phyloP scores from a whole-genome alignment of 2,113 vertebrate species.

The Epinephelus moara region DNA sequence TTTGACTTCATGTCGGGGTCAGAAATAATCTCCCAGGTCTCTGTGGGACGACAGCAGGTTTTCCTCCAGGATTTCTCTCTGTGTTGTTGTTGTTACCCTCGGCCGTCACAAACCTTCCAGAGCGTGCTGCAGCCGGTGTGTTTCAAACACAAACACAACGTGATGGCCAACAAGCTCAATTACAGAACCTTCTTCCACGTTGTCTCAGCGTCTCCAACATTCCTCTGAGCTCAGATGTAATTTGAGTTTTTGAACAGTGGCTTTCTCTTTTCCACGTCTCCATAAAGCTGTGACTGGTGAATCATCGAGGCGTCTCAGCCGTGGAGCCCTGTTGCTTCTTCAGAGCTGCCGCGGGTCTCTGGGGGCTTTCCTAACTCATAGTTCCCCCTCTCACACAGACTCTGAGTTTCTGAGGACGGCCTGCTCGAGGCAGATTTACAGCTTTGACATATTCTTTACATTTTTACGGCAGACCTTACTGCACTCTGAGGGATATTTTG shows the following conservation, averaged over 20 bases:
- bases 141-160: background rate
- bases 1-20: background rate
- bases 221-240: too few species aligned
- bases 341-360: background rate
- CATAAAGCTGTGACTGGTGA: background rate
- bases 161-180: background rate
- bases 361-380: background rate
- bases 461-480: background rate
- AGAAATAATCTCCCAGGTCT: background rate
- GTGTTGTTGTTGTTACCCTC: background rate
- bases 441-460: slow-evolving; percentile 24
- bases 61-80: background rate
- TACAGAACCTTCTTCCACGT: too few species aligned
- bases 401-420: background rate
- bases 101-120: background rate
- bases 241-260: background rate
- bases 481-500: background rate
- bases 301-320: background rate
- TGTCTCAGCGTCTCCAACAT: background rate
- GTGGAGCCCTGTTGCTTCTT: background rate
- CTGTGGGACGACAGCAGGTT: background rate
- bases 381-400: background rate
- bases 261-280: background rate
- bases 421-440: slow-evolving; percentile 8
- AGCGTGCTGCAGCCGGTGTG: too few species aligned